These are phyloP conservation scores for Drosophila cardini DNA, from an alignment of 1,140 invertebrate species.

Conservation along the genomic window DNA sequence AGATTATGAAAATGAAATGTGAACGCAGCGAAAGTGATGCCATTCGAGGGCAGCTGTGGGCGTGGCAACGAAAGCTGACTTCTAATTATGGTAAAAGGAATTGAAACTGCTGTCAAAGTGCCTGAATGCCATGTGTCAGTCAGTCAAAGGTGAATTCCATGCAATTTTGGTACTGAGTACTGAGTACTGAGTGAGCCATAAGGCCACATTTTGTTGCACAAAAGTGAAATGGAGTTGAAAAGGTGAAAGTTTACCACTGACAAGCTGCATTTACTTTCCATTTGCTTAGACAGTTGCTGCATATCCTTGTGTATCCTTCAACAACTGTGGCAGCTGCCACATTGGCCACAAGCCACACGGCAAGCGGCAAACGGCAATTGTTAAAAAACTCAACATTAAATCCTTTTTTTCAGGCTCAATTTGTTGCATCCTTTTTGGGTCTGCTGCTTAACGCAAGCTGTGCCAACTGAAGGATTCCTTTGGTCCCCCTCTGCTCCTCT, in stretches of 20 bases:
- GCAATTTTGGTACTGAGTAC: not conserved
- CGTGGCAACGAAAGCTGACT: slow-evolving; percentile 52
- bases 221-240: slow-evolving; percentile 24
- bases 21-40: slow-evolving; percentile 33
- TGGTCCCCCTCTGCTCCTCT: not conserved
- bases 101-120: slow-evolving; percentile 35
- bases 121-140: slow-evolving; percentile 40
- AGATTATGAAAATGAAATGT: slow-evolving; percentile 48
- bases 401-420: slow-evolving; percentile 63
- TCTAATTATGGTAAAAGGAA: slow-evolving; percentile 25
- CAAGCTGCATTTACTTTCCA: slow-evolving; percentile 19
- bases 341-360: slow-evolving; percentile 40
- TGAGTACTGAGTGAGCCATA: slow-evolving; percentile 6
- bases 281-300: slow-evolving; percentile 18
- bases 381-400: slow-evolving; percentile 49
- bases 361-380: slow-evolving; percentile 38
- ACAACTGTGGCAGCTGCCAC: slow-evolving; percentile 29
- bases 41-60: slow-evolving; percentile 13
- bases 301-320: not conserved
- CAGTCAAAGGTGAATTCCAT: slow-evolving; percentile 37
- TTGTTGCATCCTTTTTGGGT: slow-evolving; percentile 32
- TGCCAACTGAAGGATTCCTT: slow-evolving; percentile 39
- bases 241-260: slow-evolving; percentile 4
- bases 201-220: slow-evolving; percentile 17
- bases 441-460: slow-evolving; percentile 55